These are phyloP conservation scores for Trisateles emortualis DNA, from an alignment of 2,888 invertebrate species.

Conservation along the genomic window DNA sequence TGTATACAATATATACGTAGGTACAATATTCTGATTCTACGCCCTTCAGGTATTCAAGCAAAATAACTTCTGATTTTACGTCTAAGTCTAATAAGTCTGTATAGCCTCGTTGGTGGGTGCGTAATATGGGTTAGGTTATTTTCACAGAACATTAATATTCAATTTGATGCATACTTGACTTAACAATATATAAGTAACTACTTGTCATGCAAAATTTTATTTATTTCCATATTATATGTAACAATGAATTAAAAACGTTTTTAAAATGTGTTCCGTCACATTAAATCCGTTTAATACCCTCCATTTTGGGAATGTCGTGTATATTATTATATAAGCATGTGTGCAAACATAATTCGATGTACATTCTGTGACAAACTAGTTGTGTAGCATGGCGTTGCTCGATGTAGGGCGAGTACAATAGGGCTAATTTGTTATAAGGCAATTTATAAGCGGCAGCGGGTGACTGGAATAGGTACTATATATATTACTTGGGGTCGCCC, in stretches of 20 bases:
- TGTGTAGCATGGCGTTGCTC: constrained; percentile 22
- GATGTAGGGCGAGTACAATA: constrained; percentile 66
- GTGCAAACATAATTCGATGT: constrained; percentile 77
- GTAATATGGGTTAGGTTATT: no score
- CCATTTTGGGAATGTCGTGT: constrained; percentile 11
- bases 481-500: no score
- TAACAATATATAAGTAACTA: no score
- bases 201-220: not conserved
- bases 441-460: constrained; percentile 42
- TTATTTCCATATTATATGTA: constrained; percentile 8
- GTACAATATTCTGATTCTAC: no score
- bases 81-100: no score
- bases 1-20: no score
- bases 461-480: not conserved
- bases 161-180: no score
- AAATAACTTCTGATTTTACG: no score
- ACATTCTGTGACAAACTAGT: constrained; percentile 54
- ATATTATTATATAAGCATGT: constrained; percentile 59
- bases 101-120: no score
- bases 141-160: no score
- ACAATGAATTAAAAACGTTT: constrained; percentile 23
- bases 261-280: constrained; percentile 42
- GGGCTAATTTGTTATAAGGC: constrained; percentile 57
- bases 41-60: no score
- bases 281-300: constrained; percentile 44